Evolutionary conservation across 2,113 vertebrate species (phyloP).

Genomic region (Aleadryas rufinucha): DNA sequence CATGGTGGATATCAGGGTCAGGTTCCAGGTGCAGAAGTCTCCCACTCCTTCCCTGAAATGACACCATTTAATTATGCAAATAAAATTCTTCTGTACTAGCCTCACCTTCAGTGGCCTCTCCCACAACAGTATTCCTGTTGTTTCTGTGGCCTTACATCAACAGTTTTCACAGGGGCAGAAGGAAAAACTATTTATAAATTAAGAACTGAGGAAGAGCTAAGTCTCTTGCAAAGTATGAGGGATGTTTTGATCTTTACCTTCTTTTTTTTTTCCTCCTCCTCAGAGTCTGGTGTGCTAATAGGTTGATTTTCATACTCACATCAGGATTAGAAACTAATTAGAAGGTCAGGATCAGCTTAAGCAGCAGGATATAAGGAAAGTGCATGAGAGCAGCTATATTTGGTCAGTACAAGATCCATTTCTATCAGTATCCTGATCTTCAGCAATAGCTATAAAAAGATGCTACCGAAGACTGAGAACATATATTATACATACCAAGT

Average conservation of each 20-base stretch:
- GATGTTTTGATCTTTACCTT: background rate
- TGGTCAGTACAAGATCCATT: background rate
- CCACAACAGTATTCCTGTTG: background rate
- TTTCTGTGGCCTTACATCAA: background rate
- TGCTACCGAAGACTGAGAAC: background rate
- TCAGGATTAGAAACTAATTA: background rate
- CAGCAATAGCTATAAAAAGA: background rate
- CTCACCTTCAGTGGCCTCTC: background rate
- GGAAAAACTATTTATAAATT: background rate
- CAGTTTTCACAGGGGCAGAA: background rate
- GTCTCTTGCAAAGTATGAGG: background rate
- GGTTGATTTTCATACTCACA: background rate
- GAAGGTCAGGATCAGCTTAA: background rate
- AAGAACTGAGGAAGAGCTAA: background rate
- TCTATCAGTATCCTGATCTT: background rate
- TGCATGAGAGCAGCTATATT: background rate
- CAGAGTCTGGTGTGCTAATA: background rate
- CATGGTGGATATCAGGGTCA: background rate
- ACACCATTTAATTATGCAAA: background rate
- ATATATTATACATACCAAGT: background rate
- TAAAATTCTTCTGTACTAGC: background rate
- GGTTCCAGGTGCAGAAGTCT: background rate
- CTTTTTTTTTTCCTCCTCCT: background rate
- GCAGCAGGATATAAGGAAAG: background rate
- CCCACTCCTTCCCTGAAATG: background rate